Evolutionary conservation across 2,888 invertebrate species (phyloP), one percentile per base, ranked within the genome.

Genomic region (Abscondita cerata): DNA sequence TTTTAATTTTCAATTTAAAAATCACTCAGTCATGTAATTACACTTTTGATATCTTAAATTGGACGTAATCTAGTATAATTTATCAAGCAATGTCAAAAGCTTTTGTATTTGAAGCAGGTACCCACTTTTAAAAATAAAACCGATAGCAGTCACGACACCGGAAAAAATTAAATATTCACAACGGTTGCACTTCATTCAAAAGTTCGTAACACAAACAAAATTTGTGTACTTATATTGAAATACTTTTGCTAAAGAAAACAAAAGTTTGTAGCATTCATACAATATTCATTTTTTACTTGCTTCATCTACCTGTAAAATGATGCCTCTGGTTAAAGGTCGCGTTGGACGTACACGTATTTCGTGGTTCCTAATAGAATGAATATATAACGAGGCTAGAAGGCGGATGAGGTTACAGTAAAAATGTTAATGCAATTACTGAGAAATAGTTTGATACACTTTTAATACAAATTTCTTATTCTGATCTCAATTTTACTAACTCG

Each of bases 1-100:
- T 55, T 59, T 59, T 63, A 59, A 55, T 59, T 63, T 63, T 63
- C 59, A 63, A 63, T 63, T 59, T 59, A 55, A 52, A 59, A 64
- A 52, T 59, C 66, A 62, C 60, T 66, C 64, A 56, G 40, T 66
- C 66, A 59, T 64, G 53, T 64, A 66, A 66, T 66, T 64, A 66
- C 44, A 59, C 53, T 53, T 64, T 64, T 59, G 57, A 56, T 48
- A 20, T 51, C 46, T 66, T 47, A 59, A 63, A 66, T 61, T 56
- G 61, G 51, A 64, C 46, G 56, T 64, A 59, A 57, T 58, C 50
- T 48, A 52, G 50, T 52, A 54, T 40, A 59, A 64, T 64, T 64
- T 66, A 59, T 64, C 64, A 66, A 61, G 48, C 11, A 51, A 52
- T 47, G 59, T 59, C 59, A 52, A 13, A 34, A 19, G 25, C 47